A percentile compares a stretch with the other conserved stretches of the same genome.
These are phyloP conservation scores for Podarcis raffonei DNA, from an alignment of 2,113 vertebrate genomes.

Conservation along the genomic window DNA sequence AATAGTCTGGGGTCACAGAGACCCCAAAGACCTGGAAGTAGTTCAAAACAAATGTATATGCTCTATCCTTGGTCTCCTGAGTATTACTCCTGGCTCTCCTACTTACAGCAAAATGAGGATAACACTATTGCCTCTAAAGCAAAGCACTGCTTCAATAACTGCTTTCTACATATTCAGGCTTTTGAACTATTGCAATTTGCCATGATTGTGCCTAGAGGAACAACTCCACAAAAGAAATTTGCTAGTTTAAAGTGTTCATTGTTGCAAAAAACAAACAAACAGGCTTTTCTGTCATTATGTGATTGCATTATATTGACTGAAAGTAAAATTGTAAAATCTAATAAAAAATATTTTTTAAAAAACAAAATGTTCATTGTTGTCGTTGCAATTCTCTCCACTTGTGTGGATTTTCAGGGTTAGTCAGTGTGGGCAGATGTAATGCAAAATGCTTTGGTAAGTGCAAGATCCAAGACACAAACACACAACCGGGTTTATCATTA, in stretches of 20 bases:
- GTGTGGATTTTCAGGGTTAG: neutral
- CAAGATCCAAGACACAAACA: neutral
- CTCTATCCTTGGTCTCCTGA: neutral
- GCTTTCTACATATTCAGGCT: conserved; percentile 11
- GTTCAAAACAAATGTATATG: neutral
- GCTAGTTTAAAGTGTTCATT: neutral
- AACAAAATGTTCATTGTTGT: neutral
- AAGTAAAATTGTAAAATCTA: too few relatives aligned
- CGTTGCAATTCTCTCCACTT: neutral
- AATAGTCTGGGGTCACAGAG: neutral
- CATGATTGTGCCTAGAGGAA: neutral
- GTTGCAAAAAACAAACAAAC: neutral
- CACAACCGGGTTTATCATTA: neutral
- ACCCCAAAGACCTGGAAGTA: neutral
- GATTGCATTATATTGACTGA: too few relatives aligned
- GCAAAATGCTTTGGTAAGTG: neutral
- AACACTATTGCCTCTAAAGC: neutral
- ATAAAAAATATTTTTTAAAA: too few relatives aligned
- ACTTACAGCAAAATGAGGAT: neutral
- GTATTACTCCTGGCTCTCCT: neutral
- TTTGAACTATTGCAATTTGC: conserved; percentile 11
- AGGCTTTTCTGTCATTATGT: too few relatives aligned
- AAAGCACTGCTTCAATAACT: neutral
- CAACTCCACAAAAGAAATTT: neutral
- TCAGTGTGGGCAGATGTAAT: neutral